Evolutionary conservation across 2,797 vertebrate genomes (phyloP).

Genomic region (Chelon labrosus): DNA sequence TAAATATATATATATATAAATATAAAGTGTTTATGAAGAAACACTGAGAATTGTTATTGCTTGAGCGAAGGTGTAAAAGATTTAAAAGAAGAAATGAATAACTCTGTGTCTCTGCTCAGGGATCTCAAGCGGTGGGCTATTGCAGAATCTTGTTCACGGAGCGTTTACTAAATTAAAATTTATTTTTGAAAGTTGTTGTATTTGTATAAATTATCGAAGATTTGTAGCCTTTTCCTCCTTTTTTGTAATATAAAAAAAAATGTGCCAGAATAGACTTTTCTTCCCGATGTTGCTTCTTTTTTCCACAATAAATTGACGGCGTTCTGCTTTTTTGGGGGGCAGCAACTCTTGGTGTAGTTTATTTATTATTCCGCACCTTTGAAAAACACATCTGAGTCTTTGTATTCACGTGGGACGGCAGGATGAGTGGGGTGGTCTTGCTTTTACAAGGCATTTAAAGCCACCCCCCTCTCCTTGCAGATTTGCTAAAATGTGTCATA

Average conservation of each 20-base stretch:
- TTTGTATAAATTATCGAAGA: slow-evolving; percentile 99
- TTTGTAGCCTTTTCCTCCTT: slow-evolving; percentile 95
- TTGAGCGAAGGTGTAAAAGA: slow-evolving; percentile 74
- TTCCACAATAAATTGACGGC: slow-evolving; percentile 94
- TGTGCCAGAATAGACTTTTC: slow-evolving; percentile 89
- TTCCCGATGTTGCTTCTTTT: slow-evolving; percentile 82
- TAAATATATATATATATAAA: slow-evolving; percentile 27
- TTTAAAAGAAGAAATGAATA: slow-evolving; percentile 6
- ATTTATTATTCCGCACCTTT: neutral
- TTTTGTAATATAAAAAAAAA: slow-evolving; percentile 91
- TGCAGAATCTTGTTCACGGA: slow-evolving; percentile 91
- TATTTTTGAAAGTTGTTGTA: slow-evolving; percentile 95
- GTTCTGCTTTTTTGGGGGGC: slow-evolving; percentile 75
- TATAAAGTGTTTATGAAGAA: slow-evolving; percentile 71
- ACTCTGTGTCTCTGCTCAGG: slow-evolving; percentile 96
- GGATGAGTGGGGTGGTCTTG: slow-evolving; percentile 60
- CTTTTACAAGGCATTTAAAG: slow-evolving; percentile 71
- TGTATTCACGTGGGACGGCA: slow-evolving; percentile 35
- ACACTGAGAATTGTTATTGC: slow-evolving; percentile 62
- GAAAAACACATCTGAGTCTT: neutral
- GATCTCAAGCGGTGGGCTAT: slow-evolving; percentile 92
- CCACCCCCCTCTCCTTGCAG: slow-evolving; percentile 49
- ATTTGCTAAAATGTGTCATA: slow-evolving; percentile 80
- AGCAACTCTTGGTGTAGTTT: neutral
- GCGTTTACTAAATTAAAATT: slow-evolving; percentile 98